These are phyloP conservation scores for Tachycineta bicolor DNA, from an alignment of 2,113 vertebrate species.

Conservation along the genomic window DNA sequence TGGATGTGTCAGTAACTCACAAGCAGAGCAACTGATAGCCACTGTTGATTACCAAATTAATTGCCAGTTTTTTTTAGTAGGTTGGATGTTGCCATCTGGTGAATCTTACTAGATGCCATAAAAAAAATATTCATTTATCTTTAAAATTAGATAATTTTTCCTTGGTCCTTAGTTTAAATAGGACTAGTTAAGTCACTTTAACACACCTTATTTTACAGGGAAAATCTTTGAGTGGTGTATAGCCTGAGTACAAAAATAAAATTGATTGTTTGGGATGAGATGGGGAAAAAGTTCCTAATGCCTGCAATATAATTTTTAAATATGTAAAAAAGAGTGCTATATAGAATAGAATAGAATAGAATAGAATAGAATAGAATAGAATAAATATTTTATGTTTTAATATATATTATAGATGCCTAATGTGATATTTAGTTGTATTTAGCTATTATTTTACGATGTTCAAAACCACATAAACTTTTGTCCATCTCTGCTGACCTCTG, in stretches of 20 bases:
- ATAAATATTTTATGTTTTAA: no score
- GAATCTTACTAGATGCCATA: not conserved
- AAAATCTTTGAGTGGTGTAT: not conserved
- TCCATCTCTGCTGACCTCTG: not conserved
- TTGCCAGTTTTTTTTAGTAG: not conserved
- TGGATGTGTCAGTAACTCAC: not conserved
- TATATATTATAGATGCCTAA: not conserved
- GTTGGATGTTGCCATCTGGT: not conserved
- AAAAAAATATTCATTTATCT: not conserved
- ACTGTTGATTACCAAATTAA: not conserved
- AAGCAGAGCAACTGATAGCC: not conserved
- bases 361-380: no score
- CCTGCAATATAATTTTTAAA: not conserved
- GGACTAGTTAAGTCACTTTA: not conserved
- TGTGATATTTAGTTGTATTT: not conserved
- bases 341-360: no score
- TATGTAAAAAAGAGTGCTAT: not conserved
- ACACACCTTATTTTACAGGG: not conserved
- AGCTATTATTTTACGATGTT: not conserved
- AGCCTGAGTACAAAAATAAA: not conserved
- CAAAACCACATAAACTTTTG: not conserved
- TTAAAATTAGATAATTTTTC: not conserved
- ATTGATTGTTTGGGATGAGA: not conserved
- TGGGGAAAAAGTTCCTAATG: not conserved
- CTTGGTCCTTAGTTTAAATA: not conserved